Conservation (phyloP, 2,113 vertebrate species). For the Rallus limicola region DNA sequence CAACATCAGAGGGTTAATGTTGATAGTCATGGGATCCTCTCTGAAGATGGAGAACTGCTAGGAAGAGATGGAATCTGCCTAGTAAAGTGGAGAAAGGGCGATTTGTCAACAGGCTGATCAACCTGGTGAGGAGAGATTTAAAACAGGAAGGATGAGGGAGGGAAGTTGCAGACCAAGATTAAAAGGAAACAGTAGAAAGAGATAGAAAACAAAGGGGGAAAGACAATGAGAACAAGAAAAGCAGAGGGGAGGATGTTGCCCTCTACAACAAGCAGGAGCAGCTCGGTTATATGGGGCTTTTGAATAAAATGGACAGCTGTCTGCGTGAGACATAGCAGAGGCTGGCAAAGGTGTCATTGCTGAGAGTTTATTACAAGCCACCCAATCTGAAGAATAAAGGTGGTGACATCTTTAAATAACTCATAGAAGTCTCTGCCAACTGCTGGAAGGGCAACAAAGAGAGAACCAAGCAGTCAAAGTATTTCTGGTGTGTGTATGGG, state of each 20-base stretch:
- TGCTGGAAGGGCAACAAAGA: neutral
- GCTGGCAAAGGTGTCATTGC: neutral
- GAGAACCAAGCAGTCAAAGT: neutral
- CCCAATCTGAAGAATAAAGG: neutral
- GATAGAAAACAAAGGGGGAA: neutral
- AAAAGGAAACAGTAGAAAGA: neutral
- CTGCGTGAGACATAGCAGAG: neutral
- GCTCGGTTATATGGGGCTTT: neutral
- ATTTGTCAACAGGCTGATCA: neutral
- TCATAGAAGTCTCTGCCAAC: neutral
- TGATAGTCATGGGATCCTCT: neutral
- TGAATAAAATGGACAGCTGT: neutral
- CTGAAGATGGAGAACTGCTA: neutral
- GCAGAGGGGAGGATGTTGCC: neutral
- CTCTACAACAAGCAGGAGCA: neutral
- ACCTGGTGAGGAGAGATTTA: neutral
- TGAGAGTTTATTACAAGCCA: neutral
- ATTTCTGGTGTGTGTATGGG: neutral
- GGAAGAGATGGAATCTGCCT: neutral
- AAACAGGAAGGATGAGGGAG: neutral
- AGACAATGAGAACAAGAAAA: neutral
- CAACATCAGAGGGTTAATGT: neutral
- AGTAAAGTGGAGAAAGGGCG: neutral
- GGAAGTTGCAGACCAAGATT: rapidly evolving
- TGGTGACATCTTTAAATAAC: neutral